Percentiles rank a stretch among this genome's conserved stretches.
Conservation (phyloP, 2,113 vertebrate species). For the Halcyon malimbica region DNA sequence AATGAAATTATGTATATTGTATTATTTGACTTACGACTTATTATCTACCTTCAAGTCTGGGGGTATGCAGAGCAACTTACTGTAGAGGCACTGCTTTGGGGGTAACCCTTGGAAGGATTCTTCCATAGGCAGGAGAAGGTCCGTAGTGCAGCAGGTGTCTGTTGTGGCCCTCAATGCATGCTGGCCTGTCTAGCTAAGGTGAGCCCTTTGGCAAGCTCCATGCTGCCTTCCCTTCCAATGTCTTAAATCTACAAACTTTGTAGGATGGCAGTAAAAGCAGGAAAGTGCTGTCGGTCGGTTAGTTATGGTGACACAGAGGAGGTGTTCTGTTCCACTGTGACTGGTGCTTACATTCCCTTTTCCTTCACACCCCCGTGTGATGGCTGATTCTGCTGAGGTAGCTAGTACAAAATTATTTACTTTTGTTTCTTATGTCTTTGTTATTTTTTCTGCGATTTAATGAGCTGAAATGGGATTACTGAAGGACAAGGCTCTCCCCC, state of each 20-base stretch:
- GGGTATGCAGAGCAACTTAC: background rate
- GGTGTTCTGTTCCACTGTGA: background rate
- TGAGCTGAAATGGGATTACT: background rate
- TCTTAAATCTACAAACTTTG: background rate
- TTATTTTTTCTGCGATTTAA: background rate
- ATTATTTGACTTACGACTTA: background rate
- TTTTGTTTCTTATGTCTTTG: background rate
- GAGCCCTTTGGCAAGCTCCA: background rate
- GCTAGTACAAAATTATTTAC: background rate
- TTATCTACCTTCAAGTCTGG: background rate
- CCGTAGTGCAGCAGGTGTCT: background rate
- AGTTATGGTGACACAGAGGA: background rate
- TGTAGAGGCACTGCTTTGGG: background rate
- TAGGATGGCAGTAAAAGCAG: fast-evolving
- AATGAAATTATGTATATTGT: background rate
- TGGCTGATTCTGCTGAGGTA: background rate
- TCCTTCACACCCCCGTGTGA: background rate
- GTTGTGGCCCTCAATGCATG: background rate
- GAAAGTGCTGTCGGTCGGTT: fast-evolving
- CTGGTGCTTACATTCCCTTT: fast-evolving
- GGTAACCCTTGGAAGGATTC: background rate
- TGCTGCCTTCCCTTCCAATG: background rate
- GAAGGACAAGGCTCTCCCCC: background rate
- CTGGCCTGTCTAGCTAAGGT: background rate
- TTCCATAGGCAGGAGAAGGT: background rate